Evolutionary conservation across 2,888 invertebrate species (phyloP).

Genomic region (Drosophila leonis): DNA sequence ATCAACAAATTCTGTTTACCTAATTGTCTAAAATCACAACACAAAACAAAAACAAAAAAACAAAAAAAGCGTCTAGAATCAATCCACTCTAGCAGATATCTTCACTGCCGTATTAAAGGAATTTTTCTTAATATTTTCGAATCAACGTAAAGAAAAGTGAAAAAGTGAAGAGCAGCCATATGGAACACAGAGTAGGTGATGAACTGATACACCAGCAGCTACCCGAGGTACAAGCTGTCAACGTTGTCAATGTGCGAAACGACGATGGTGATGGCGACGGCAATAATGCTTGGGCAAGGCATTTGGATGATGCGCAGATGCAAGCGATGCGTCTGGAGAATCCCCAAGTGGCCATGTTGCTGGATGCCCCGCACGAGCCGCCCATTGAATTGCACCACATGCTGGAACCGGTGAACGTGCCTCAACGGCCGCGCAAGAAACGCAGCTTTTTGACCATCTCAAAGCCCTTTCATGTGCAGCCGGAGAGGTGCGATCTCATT

Average conservation of each 20-base stretch:
- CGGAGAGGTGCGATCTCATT: constrained; percentile 52
- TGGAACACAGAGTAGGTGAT: constrained; percentile 21
- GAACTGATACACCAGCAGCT: constrained; percentile 21
- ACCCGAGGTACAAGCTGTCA: constrained; percentile 18
- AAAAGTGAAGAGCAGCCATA: background rate
- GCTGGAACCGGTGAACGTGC: constrained; percentile 35
- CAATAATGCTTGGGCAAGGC: constrained; percentile 17
- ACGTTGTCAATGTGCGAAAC: constrained; percentile 23
- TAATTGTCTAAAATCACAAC: constrained; percentile 2
- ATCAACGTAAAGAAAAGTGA: background rate
- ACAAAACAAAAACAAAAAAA: constrained; percentile 10
- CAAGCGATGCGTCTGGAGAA: constrained; percentile 33
- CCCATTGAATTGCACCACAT: constrained; percentile 49
- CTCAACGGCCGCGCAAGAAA: constrained; percentile 57
- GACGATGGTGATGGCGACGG: constrained; percentile 20
- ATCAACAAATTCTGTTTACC: constrained; percentile 22
- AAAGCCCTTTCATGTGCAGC: constrained; percentile 44
- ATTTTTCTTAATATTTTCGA: constrained; percentile 9
- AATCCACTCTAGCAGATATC: constrained; percentile 19
- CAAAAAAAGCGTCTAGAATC: constrained; percentile 19
- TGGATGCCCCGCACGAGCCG: constrained; percentile 67
- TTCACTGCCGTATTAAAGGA: constrained; percentile 65
- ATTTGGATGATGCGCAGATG: constrained; percentile 37
- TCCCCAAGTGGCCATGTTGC: constrained; percentile 44
- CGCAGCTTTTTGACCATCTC: constrained; percentile 64